Evolutionary conservation across 2,888 invertebrate genomes (phyloP).

Genomic region (Serrognathus titanus): DNA sequence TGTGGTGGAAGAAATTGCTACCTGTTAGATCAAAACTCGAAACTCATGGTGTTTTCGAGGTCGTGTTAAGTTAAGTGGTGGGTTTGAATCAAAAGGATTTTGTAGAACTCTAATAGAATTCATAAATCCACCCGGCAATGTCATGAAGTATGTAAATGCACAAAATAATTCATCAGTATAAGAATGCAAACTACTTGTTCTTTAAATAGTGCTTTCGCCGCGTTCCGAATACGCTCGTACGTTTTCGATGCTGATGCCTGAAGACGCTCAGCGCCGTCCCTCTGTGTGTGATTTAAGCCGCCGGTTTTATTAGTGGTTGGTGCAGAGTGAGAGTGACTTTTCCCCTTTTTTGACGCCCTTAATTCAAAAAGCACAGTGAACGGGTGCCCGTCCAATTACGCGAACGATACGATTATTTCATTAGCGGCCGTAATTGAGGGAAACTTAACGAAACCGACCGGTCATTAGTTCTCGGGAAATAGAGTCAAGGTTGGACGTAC

Average conservation of each 20-base stretch:
- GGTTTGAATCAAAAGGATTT: neutral
- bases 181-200: conserved; percentile 29
- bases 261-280: conserved; percentile 36
- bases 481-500: neutral
- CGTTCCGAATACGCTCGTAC: conserved; percentile 21
- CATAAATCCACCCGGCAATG: neutral
- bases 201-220: conserved; percentile 33
- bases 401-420: too few relatives aligned
- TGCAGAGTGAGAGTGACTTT: conserved; percentile 19
- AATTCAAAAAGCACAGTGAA: neutral
- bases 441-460: neutral
- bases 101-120: neutral
- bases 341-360: conserved; percentile 6
- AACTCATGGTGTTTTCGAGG: too few relatives aligned
- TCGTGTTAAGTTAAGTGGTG: too few relatives aligned
- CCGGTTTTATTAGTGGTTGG: conserved; percentile 31
- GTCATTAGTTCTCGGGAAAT: neutral
- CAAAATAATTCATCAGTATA: conserved; percentile 12
- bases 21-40: too few relatives aligned
- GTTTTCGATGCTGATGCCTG: conserved; percentile 31
- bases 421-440: too few relatives aligned
- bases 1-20: too few relatives aligned
- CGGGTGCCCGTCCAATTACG: neutral
- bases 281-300: conserved; percentile 26
- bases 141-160: conserved; percentile 2